Evolutionary conservation across 2,888 invertebrate species (phyloP), one percentile per base, ranked within the genome.

Genomic region (Pachycephus smyrnensis): DNA sequence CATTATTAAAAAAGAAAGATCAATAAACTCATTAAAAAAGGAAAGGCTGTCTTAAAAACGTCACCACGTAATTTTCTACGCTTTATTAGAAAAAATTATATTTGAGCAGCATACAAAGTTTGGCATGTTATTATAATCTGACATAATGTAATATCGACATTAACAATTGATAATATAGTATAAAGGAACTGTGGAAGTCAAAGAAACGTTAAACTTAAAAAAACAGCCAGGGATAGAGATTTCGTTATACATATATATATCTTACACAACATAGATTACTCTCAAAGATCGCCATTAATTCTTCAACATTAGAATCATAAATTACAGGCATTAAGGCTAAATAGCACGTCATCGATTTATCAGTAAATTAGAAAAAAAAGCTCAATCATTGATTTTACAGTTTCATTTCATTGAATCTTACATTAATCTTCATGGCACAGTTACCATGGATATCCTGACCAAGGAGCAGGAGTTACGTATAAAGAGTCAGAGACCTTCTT

Each of bases 41-140:
- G 35, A 35, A 55, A 55, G 40, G 40, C 6, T 23, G 15, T 55
- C 40, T 23, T 23, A 55, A 15, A n/a, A n/a, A 9, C 23, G 9
- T 23, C 15, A 55, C 15, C 23, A 55, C 23, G 23, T 6, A 6
- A 55, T 9, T 71, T 71, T 71, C 15, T 71, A 55, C 68, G 11
- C 55, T 86, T 86, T 85, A 84, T 83, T 86, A 84, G 78, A 82
- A 86, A 85, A 86, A 86, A 84, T 85, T 85, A 83, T 80, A 84
- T 86, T 84, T 85, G 81, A 82, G 82, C 83, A 78, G 76, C 81
- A 79, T 86, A 85, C 83, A 86, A 86, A 84, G 82, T 81, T 81
- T 81, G 36, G 73, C 77, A n/a, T 55, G 76, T 78, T 69, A 76
- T 78, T 75, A 78, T 79, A 76, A 75, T 73, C 75, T 32, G 69